Evolutionary conservation across 2,113 vertebrate genomes (phyloP).

Genomic region (Chascanopsetta lugubris): DNA sequence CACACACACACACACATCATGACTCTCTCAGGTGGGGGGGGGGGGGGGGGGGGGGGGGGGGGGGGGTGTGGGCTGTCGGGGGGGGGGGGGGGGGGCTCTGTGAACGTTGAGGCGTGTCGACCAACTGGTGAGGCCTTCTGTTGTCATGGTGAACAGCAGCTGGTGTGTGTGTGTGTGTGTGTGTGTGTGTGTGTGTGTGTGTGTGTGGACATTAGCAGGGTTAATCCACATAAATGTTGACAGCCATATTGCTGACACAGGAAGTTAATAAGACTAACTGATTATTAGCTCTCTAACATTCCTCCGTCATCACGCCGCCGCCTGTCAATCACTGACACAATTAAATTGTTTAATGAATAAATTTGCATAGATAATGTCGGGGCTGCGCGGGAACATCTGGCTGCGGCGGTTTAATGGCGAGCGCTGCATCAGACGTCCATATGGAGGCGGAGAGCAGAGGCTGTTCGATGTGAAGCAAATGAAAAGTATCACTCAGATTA

Average conservation of each 20-base stretch:
- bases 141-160: conserved; percentile 51
- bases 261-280: conserved; percentile 80
- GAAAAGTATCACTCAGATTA: conserved; percentile 83
- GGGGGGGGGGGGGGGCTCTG: not conserved
- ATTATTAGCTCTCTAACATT: conserved; percentile 82
- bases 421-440: conserved; percentile 77
- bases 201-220: conserved; percentile 66
- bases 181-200: not conserved
- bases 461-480: conserved; percentile 81
- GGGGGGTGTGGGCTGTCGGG: not conserved
- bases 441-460: conserved; percentile 79
- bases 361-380: conserved; percentile 82
- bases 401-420: conserved; percentile 72
- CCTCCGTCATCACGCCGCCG: conserved; percentile 69
- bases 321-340: conserved; percentile 84
- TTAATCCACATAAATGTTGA: conserved; percentile 80
- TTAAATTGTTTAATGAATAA: conserved; percentile 86
- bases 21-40: no score
- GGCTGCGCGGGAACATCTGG: conserved; percentile 81
- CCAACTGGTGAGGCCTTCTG: conserved; percentile 42
- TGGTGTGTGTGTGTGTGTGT: conserved; percentile 13
- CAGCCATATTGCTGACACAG: conserved; percentile 77
- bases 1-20: no score
- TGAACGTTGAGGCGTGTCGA: conserved; percentile 22
- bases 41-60: no score